phyloP scores from a whole-genome alignment of 30 jellyfish, hydroid and myxozoan genomes.

The Hydractinia symbiolongicarpus region DNA sequence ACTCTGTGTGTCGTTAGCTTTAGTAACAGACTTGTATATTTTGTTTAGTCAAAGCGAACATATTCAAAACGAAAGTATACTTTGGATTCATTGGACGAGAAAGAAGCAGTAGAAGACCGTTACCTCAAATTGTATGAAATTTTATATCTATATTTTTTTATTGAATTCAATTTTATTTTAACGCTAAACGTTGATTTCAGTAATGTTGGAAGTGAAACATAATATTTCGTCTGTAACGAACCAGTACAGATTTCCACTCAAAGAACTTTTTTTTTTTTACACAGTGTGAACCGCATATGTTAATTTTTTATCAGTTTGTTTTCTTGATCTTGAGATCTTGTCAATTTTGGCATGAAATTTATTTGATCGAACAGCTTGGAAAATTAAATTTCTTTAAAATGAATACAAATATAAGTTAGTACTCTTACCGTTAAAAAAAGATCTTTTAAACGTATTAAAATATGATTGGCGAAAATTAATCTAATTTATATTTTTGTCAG shows the following conservation, averaged over 20 bases:
- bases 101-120: conserved; percentile 57
- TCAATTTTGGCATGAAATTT: no score
- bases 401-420: no score
- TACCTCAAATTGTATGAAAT: conserved; percentile 38
- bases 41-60: conserved; percentile 52
- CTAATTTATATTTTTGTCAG: no score
- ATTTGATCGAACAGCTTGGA: no score
- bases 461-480: no score
- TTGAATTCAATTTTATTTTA: neutral
- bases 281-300: conserved; percentile 10
- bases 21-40: no score
- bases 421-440: no score
- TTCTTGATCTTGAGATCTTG: neutral
- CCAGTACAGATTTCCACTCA: neutral
- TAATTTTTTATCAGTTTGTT: conserved; percentile 18
- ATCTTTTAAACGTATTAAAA: no score
- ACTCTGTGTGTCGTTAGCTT: no score
- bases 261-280: no score
- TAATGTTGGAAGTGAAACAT: neutral
- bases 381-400: no score
- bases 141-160: neutral
- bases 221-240: neutral
- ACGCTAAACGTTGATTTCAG: no score
- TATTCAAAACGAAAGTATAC: conserved; percentile 64
- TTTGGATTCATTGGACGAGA: conserved; percentile 72